phyloP scores from a whole-genome alignment of 2,113 vertebrate genomes.

The Pseudois nayaur region DNA sequence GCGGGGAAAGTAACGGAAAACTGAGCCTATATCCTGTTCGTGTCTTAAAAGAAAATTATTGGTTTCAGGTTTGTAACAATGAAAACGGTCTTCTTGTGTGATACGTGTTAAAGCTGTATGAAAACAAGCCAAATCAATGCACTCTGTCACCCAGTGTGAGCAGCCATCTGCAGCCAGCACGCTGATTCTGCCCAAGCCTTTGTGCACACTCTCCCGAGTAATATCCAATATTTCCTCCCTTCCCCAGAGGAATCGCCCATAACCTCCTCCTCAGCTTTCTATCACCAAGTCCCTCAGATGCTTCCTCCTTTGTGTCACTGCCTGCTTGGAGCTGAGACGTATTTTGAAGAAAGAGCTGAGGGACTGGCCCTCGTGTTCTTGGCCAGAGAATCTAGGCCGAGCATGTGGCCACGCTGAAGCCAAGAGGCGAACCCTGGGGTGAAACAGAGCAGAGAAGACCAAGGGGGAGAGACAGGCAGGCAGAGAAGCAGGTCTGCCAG shows the following conservation, averaged over 20 bases:
- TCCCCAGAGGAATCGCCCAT: neutral
- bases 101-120: neutral
- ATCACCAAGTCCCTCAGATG: neutral
- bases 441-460: too few species aligned
- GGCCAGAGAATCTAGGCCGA: neutral
- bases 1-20: neutral
- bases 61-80: slow-evolving; percentile 44
- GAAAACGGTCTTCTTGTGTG: slow-evolving; percentile 48
- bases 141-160: neutral
- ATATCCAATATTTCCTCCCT: rapidly evolving
- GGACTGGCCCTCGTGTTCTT: rapidly evolving
- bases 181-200: rapidly evolving
- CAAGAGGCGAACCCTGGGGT: too few species aligned
- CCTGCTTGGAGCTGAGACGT: neutral
- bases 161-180: neutral
- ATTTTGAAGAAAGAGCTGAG: neutral
- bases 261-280: neutral
- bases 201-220: rapidly evolving
- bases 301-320: neutral
- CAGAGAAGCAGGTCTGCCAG: neutral
- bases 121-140: slow-evolving; percentile 24
- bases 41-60: slow-evolving; percentile 61
- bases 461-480: neutral
- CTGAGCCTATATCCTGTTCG: slow-evolving; percentile 26
- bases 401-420: rapidly evolving